Evolutionary conservation across 92 coral and sea anemone species (phyloP).

Genomic region (Epizoanthus ramosus): DNA sequence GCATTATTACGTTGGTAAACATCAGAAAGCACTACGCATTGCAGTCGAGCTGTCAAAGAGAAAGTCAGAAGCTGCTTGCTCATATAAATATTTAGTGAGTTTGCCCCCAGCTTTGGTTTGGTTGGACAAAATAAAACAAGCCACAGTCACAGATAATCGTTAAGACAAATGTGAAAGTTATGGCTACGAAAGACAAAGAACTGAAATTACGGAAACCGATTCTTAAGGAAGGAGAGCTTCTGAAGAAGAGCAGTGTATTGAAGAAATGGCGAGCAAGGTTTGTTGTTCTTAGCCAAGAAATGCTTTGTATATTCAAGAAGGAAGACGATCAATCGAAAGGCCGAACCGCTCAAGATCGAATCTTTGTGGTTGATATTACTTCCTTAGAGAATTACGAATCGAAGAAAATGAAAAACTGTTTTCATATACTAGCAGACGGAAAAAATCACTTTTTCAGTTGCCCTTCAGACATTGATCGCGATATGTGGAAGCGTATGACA

Average conservation of each 20-base stretch:
- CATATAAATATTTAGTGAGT: neutral
- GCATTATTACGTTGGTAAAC: neutral
- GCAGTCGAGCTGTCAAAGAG: neutral
- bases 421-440: slow-evolving; percentile 84
- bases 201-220: slow-evolving; percentile 57
- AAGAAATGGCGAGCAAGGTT: slow-evolving; percentile 95
- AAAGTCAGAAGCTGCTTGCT: neutral
- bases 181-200: slow-evolving; percentile 26
- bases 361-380: slow-evolving; percentile 86
- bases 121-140: no score
- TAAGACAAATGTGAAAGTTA: neutral
- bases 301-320: slow-evolving; percentile 90
- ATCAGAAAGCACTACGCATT: neutral
- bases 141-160: neutral
- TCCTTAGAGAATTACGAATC: slow-evolving; percentile 81
- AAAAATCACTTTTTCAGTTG: slow-evolving; percentile 73
- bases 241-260: slow-evolving; percentile 80
- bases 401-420: slow-evolving; percentile 88
- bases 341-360: slow-evolving; percentile 85
- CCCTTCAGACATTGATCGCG: slow-evolving; percentile 78
- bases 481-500: slow-evolving; percentile 76
- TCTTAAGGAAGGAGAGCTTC: slow-evolving; percentile 79
- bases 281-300: slow-evolving; percentile 79
- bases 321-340: slow-evolving; percentile 84
- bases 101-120: neutral